phyloP scores from a whole-genome alignment of 2,113 vertebrate genomes.

The Crypturellus undulatus region DNA sequence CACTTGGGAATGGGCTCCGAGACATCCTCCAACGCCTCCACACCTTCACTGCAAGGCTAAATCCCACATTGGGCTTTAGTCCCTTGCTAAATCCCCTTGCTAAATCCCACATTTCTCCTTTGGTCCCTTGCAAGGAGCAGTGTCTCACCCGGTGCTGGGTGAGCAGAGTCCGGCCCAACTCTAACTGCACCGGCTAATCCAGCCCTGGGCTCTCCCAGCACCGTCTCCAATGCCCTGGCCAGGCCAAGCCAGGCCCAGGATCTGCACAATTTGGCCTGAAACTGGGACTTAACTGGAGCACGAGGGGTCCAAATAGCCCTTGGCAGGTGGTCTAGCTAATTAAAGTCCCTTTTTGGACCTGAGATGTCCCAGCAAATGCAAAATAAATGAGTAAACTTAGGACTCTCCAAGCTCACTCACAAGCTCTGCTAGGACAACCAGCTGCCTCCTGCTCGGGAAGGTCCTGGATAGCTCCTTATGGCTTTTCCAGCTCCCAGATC shows the following conservation, averaged over 20 bases:
- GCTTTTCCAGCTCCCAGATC: neutral
- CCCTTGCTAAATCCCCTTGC: rapidly evolving
- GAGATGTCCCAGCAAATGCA: neutral
- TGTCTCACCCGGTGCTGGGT: neutral
- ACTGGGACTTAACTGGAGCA: neutral
- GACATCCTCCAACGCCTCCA: neutral
- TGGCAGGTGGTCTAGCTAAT: neutral
- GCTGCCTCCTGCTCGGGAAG: neutral
- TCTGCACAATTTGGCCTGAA: neutral
- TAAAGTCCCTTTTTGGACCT: neutral
- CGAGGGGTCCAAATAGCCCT: neutral
- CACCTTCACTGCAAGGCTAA: rapidly evolving
- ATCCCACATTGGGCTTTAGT: neutral
- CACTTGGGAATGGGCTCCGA: too few relatives aligned
- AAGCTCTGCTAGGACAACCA: neutral
- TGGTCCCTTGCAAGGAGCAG: rapidly evolving
- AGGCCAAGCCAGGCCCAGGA: neutral
- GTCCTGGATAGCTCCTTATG: neutral
- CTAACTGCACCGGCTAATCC: rapidly evolving
- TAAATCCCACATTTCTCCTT: rapidly evolving
- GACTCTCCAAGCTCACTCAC: neutral
- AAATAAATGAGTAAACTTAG: neutral
- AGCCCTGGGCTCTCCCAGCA: neutral
- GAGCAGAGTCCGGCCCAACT: neutral
- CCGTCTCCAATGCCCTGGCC: rapidly evolving